Base-by-base conservation (phyloP, 2,113 vertebrate species). In the Hyperoodon ampullatus region DNA sequence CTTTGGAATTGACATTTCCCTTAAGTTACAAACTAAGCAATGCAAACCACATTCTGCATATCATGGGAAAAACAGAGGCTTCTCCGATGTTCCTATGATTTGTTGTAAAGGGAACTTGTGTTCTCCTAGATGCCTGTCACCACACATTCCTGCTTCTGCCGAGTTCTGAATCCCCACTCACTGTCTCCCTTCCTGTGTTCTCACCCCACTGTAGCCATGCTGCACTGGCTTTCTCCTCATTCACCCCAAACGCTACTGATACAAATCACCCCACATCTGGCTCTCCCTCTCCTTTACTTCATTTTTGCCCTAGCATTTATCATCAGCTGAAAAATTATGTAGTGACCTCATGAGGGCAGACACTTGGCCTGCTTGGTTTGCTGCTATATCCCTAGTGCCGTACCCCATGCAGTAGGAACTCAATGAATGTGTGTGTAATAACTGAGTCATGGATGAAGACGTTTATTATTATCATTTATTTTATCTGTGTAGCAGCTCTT, bases 11-110 rank as follows among this genome's bases (percentile, higher is more conserved):
- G 60, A 66, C 30, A 39, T 74, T 75, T 60, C 13, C 30, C 74
- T 82, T 92, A 66, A 75, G 65, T 47, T 92, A 39, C 28, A 72
- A 72, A 65, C 42, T 61, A 44, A 86, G 63, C 50, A 3, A 63
- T 63, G 15, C 6, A 65, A 88, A 42, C 13, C 23, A 65, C 30
- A 74, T 65, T 92, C 65, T 21, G 11, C 23, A 19, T 35, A 39
- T 4, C 5, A 16, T 58, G 35, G 66, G 28, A 55, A 65, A 65
- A 44, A n/a, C 15, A 65, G 83, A 74, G 28, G 44, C 35, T 72
- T 87, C 18, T 35, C 74, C 23, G 35, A 5, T 53, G 16, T 80
- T 81, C 66, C 65, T 24, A 24, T 4, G 35, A 55, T 75, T 88
- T 82, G 13, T 23, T 82, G 44, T 87, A 58, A 75, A 82, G 15